These are phyloP conservation scores for Psittacula echo DNA, from an alignment of 2,797 vertebrate genomes.

Conservation along the genomic window DNA sequence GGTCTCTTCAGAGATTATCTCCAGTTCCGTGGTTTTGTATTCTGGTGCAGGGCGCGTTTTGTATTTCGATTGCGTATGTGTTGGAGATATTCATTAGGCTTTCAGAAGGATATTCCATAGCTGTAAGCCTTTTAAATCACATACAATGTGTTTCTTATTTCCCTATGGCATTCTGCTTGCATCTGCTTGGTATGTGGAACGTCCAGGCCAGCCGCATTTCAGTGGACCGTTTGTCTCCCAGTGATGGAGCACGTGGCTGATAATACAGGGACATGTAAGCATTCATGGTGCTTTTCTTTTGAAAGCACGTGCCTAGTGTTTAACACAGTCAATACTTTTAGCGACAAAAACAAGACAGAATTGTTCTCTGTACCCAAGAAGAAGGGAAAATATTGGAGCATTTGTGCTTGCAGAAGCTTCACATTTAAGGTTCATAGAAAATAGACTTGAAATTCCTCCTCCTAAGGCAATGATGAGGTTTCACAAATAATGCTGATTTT, in stretches of 20 bases:
- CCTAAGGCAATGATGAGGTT: neutral
- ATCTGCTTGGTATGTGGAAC: slow-evolving; percentile 78
- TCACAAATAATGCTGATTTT: neutral
- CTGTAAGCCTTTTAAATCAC: slow-evolving; percentile 83
- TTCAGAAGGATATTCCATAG: slow-evolving; percentile 61
- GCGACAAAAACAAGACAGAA: slow-evolving; percentile 28
- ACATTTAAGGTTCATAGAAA: neutral
- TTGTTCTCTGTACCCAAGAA: slow-evolving; percentile 24
- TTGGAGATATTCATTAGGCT: slow-evolving; percentile 54
- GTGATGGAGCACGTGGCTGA: slow-evolving; percentile 86
- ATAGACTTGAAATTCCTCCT: slow-evolving; percentile 20
- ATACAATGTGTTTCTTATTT: slow-evolving; percentile 91
- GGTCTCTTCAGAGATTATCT: slow-evolving; percentile 25
- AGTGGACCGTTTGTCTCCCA: slow-evolving; percentile 81
- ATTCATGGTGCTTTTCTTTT: slow-evolving; percentile 74
- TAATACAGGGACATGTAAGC: slow-evolving; percentile 78
- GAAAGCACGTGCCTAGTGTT: slow-evolving; percentile 77
- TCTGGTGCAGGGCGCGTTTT: neutral
- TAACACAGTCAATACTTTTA: slow-evolving; percentile 58
- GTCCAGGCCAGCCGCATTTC: slow-evolving; percentile 79
- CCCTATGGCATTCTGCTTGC: slow-evolving; percentile 81
- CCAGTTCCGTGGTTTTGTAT: slow-evolving; percentile 37
- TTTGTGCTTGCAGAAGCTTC: neutral
- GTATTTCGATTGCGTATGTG: slow-evolving; percentile 30
- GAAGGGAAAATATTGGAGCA: neutral